Evolutionary conservation across 2,797 vertebrate species (phyloP).

Genomic region (Falco novaeseelandiae): DNA sequence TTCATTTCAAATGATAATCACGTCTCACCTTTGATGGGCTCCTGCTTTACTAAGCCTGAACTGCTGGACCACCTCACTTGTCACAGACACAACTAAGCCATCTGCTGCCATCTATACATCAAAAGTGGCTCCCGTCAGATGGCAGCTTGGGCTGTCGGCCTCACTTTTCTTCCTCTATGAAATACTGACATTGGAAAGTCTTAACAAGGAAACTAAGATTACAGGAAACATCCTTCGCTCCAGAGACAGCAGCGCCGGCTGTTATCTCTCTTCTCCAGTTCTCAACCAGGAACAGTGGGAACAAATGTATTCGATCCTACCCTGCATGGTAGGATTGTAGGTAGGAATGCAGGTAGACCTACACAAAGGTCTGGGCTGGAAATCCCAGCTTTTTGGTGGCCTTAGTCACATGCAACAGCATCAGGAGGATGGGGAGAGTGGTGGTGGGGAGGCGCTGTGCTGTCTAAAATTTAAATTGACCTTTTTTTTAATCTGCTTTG

Average conservation of each 20-base stretch:
- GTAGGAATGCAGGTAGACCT: not conserved
- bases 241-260: fast-evolving
- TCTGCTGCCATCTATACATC: not conserved
- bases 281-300: not conserved
- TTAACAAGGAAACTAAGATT: not conserved
- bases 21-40: not conserved
- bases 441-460: too few relatives aligned
- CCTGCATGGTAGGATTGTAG: not conserved
- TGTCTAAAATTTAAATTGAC: not conserved
- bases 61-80: not conserved
- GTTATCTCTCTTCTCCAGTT: conserved; percentile 5
- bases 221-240: not conserved
- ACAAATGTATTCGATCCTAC: not conserved
- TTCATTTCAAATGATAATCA: not conserved
- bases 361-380: not conserved
- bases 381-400: not conserved
- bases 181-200: not conserved
- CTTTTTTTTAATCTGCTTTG: not conserved
- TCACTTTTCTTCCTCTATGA: not conserved
- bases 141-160: not conserved
- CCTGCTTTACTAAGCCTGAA: not conserved
- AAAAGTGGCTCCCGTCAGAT: not conserved
- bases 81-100: not conserved
- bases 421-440: fast-evolving
- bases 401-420: not conserved